These are phyloP conservation scores for Pterocles burchelli DNA, from an alignment of 2,113 vertebrate species.

Conservation along the genomic window DNA sequence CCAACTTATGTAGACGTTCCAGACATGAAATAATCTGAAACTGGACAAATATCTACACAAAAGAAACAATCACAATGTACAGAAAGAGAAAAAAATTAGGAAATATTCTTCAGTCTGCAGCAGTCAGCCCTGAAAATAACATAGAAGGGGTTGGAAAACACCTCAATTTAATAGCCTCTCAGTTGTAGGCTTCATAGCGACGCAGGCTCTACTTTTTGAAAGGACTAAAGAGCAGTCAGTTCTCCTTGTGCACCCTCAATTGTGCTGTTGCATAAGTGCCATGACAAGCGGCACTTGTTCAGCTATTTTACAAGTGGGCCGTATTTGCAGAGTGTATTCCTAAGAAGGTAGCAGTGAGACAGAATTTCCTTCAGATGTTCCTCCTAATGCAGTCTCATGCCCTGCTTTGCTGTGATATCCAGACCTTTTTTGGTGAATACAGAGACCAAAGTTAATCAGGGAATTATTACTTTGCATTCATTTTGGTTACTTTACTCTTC, in stretches of 20 bases:
- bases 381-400: accelerated
- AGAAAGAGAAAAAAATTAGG: background rate
- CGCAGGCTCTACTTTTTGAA: background rate
- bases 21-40: constrained; percentile 29
- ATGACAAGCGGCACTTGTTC: accelerated
- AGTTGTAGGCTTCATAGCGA: background rate
- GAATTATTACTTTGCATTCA: background rate
- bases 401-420: background rate
- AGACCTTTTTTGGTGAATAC: background rate
- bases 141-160: background rate
- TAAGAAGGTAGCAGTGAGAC: background rate
- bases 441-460: background rate
- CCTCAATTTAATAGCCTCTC: background rate
- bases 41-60: background rate
- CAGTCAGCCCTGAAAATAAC: constrained; percentile 3
- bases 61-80: background rate
- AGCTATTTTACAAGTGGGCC: background rate
- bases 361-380: background rate
- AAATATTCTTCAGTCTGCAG: background rate
- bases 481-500: background rate
- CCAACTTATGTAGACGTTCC: background rate
- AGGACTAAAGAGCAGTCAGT: background rate
- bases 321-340: background rate
- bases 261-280: background rate
- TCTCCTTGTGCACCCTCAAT: background rate